Evolutionary conservation across 2,797 vertebrate genomes (phyloP), one percentile per base, ranked within the genome.

Genomic region (Oophaga sylvatica): DNA sequence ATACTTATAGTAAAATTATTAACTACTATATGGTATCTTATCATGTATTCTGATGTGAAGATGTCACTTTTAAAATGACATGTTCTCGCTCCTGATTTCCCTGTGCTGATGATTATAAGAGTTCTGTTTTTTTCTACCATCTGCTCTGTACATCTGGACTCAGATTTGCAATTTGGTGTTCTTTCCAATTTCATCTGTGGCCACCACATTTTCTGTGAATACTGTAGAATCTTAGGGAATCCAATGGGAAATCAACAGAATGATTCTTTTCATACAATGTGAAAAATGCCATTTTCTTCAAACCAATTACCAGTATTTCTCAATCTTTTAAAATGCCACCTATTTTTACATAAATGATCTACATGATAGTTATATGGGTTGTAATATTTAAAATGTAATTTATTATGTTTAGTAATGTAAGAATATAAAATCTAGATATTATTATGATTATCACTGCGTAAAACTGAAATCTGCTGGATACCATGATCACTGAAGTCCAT

Each of bases 81-180:
- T 26, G 6, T 77, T 48, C 11, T 77, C 41, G 12, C 75, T 77
- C 22, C 13, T 56, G 13, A 53, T 77, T 77, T 77, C 48, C n/a
- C 75, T 53, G 45, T 26, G 48, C 75, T 77, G 20, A 56, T 77
- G 20, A 77, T 77, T 77, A 77, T 26, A 77, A 13, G 4, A 26
- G 5, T 56, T 56, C 48, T 56, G 22, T 56, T 56, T 31, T 53
- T 77, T 22, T 22, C 22, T 26, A 56, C 75, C 75, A 77, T 77
- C 75, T 77, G 75, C 48, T 77, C 75, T 77, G 48, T 77, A 26
- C 75, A 77, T 77, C 75, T 77, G 75, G 45, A 26, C 75, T 76
- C 73, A 53, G 41, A 77, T 56, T 56, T 77, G 75, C 48, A 77
- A 77, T 26, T 56, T 56, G 48, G 75, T 56, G 22, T 26, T 77